A percentile compares a stretch with the other conserved stretches of the same genome.
These are phyloP conservation scores for Serilophus lunatus DNA, from an alignment of 2,113 vertebrate genomes.

Conservation along the genomic window DNA sequence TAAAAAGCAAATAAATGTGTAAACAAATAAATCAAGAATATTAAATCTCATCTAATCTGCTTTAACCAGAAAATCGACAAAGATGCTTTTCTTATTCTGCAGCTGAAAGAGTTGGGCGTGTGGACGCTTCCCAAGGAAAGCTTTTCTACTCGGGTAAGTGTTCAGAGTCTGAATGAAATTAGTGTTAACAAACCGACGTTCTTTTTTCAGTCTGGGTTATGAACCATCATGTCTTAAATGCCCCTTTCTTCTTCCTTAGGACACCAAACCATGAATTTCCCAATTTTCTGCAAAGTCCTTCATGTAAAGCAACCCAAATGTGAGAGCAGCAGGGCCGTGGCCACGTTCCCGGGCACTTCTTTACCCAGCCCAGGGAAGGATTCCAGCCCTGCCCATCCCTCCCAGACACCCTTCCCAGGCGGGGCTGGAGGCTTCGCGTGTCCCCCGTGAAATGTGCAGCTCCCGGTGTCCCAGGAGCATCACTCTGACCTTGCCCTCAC, in stretches of 20 bases:
- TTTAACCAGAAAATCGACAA: conserved; percentile 22
- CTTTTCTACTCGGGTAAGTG: not conserved
- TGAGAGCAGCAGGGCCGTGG: fast-evolving
- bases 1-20: conserved; percentile 43
- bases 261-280: fast-evolving
- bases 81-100: not conserved
- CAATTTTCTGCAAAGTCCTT: not conserved
- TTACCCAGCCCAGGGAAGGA: fast-evolving
- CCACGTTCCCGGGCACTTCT: not conserved
- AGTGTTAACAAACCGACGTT: not conserved
- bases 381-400: not conserved
- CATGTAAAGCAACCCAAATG: fast-evolving
- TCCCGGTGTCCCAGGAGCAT: not conserved
- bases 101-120: not conserved
- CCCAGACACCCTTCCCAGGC: not conserved
- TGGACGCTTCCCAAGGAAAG: not conserved
- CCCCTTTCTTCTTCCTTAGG: not conserved
- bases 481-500: not conserved
- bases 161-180: not conserved
- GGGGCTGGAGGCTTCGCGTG: not conserved
- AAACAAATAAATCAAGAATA: conserved; percentile 66
- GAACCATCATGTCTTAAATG: not conserved
- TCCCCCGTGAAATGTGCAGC: not conserved
- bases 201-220: not conserved
- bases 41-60: conserved; percentile 54